phyloP scores from a whole-genome alignment of 1,140 invertebrate genomes.

The Dysdera silvatica region DNA sequence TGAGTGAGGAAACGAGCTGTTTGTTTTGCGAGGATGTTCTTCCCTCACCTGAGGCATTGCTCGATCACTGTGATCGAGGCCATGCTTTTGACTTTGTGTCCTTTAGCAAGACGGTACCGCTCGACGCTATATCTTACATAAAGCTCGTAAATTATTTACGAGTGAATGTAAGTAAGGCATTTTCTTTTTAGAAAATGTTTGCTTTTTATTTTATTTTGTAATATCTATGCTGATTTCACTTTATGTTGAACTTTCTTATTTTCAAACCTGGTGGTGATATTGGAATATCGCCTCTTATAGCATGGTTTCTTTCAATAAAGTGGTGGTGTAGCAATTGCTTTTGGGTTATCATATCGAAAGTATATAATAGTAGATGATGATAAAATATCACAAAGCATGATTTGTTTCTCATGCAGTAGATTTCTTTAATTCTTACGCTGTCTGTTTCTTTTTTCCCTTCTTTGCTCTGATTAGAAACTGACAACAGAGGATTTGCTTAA shows the following conservation, averaged over 20 bases:
- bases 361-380: constrained; percentile 39
- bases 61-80: constrained; percentile 47
- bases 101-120: constrained; percentile 58
- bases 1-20: constrained; percentile 60
- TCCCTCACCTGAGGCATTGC: constrained; percentile 41
- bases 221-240: too few species aligned
- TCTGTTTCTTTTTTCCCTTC: background rate
- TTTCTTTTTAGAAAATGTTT: background rate
- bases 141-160: constrained; percentile 82
- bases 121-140: constrained; percentile 78
- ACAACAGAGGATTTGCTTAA: constrained; percentile 12
- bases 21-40: constrained; percentile 51
- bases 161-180: constrained; percentile 51
- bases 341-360: too few species aligned
- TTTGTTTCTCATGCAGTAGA: background rate
- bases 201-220: too few species aligned
- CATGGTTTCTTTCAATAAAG: too few species aligned
- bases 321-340: too few species aligned
- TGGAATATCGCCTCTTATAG: too few species aligned
- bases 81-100: constrained; percentile 63
- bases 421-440: constrained; percentile 44
- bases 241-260: too few species aligned
- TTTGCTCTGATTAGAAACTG: constrained; percentile 9
- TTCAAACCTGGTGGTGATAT: too few species aligned
- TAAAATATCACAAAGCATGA: background rate